A percentile compares a stretch with the other conserved stretches of the same genome.
Evolutionary conservation across 2,797 vertebrate genomes (phyloP).

Genomic region (Anguilla obscura): DNA sequence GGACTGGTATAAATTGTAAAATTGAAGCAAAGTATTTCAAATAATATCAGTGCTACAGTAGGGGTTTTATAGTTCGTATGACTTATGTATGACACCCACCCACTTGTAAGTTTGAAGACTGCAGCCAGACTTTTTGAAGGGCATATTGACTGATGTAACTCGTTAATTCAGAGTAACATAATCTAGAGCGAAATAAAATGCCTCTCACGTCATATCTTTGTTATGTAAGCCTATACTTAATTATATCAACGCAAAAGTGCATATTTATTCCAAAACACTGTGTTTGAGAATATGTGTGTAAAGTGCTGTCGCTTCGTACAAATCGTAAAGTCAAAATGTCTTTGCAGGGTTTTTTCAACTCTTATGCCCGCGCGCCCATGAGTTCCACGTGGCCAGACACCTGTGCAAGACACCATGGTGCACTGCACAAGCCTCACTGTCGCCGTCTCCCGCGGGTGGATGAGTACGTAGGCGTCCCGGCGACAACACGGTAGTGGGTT

Average conservation of each 20-base stretch:
- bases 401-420: neutral
- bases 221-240: neutral
- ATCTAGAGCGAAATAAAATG: too few species aligned
- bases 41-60: too few species aligned
- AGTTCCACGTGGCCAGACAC: neutral
- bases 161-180: too few species aligned
- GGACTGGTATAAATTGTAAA: too few species aligned
- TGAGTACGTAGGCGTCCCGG: neutral
- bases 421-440: neutral
- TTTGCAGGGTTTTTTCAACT: neutral
- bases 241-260: neutral
- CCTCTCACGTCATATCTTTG: neutral
- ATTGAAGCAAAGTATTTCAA: too few species aligned
- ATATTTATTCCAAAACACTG: neutral
- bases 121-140: too few species aligned
- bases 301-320: neutral
- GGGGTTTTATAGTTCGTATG: too few species aligned
- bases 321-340: neutral
- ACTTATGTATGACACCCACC: too few species aligned
- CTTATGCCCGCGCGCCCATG: neutral
- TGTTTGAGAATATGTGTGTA: neutral
- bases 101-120: too few species aligned
- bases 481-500: neutral
- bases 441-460: conserved; percentile 7
- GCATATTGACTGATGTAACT: too few species aligned